Evolutionary conservation across 2,797 vertebrate genomes (phyloP).

Genomic region (Todus mexicanus): DNA sequence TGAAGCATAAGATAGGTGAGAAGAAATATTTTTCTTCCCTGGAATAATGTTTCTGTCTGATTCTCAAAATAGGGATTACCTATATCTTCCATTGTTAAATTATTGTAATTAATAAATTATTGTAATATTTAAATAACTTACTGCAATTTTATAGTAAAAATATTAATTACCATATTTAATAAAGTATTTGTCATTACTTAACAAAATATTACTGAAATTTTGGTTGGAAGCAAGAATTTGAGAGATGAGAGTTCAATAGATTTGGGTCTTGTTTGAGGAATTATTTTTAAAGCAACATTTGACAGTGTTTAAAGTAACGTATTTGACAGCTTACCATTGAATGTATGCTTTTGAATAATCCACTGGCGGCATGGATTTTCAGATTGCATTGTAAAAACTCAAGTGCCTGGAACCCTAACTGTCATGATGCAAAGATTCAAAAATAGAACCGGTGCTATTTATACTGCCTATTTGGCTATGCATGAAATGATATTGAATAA

Average conservation of each 20-base stretch:
- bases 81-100: neutral
- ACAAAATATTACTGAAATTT: neutral
- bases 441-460: conserved; percentile 23
- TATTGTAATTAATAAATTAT: neutral
- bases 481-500: conserved; percentile 40
- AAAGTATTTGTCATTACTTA: neutral
- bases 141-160: neutral
- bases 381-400: neutral
- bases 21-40: conserved; percentile 3
- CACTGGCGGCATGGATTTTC: neutral
- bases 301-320: neutral
- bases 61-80: neutral
- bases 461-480: conserved; percentile 6
- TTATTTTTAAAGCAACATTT: neutral
- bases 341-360: neutral
- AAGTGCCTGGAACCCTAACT: neutral
- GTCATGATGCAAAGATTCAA: neutral
- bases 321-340: neutral
- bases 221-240: neutral
- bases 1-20: neutral
- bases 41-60: neutral
- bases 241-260: neutral
- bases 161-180: neutral
- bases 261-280: neutral
- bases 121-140: neutral